phyloP scores from a whole-genome alignment of 2,888 invertebrate species.

The Heliconius cydno region DNA sequence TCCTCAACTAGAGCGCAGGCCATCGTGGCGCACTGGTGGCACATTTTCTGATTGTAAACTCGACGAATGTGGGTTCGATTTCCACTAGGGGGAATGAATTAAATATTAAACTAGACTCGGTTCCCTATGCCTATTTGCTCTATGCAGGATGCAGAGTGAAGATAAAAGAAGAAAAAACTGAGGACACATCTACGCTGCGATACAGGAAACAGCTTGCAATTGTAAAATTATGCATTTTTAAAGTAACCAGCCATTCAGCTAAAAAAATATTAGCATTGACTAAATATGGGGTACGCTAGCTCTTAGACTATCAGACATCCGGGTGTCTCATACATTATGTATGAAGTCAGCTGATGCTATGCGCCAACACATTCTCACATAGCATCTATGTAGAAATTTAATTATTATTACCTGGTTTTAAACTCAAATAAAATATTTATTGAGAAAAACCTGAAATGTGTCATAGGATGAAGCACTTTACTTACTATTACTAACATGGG shows the following conservation, averaged over 20 bases:
- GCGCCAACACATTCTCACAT: constrained; percentile 33
- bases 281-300: not conserved
- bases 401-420: not conserved
- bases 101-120: too few relatives aligned
- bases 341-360: constrained; percentile 44
- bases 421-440: not conserved
- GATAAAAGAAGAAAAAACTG: too few relatives aligned
- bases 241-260: not conserved
- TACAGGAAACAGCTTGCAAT: too few relatives aligned
- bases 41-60: too few relatives aligned
- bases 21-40: too few relatives aligned
- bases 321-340: constrained; percentile 40
- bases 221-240: too few relatives aligned
- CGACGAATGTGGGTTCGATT: too few relatives aligned
- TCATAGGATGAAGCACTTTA: not conserved
- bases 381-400: constrained; percentile 13
- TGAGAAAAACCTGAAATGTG: not conserved
- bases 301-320: constrained; percentile 41
- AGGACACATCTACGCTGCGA: too few relatives aligned
- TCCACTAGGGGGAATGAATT: too few relatives aligned
- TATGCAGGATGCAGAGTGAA: too few relatives aligned
- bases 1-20: too few relatives aligned
- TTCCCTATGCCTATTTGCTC: too few relatives aligned
- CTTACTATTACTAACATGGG: not conserved
- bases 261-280: not conserved